Conservation (phyloP, 2,113 vertebrate genomes). For the western clawed frog (Xenopus tropicalis) region UCB_Xtro_10.0 CM004443.2:64978501-64979000, state of each 20-base stretch:
- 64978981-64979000: constrained; percentile 21
- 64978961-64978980: constrained; percentile 8
- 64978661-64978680: not conserved
- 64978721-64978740: constrained; percentile 8
- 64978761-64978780: constrained; percentile 20
- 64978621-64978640: not conserved
- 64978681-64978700: not conserved
- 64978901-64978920: constrained; percentile 44
- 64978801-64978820: constrained; percentile 28
- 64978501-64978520: no score
- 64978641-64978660: constrained; percentile 1
- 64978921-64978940: constrained; percentile 42
- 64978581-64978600: no score
- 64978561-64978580: no score
- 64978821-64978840: constrained; percentile 30
- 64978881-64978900: constrained; percentile 36
- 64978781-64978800: constrained; percentile 8
- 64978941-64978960: constrained; percentile 27
- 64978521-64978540: no score
- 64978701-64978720: constrained; percentile 27
- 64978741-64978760: constrained; percentile 9
- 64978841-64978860: constrained; percentile 27
- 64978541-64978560: no score
- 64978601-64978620: no score
- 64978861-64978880: constrained; percentile 39